These are phyloP conservation scores for Prionailurus bengalensis DNA, from an alignment of 2,113 vertebrate genomes.

Conservation along the genomic window DNA sequence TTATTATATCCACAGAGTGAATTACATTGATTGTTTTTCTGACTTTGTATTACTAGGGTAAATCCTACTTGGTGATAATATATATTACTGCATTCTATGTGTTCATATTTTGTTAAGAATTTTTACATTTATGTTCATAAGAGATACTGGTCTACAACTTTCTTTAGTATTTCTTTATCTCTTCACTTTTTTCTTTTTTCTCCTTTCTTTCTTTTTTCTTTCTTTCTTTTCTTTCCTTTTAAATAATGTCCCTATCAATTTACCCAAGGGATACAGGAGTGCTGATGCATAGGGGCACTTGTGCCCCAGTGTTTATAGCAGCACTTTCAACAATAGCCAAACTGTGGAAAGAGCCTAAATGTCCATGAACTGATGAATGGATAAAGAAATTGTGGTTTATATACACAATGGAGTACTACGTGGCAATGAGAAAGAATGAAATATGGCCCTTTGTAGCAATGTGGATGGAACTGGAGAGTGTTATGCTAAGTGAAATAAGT, in stretches of 20 bases:
- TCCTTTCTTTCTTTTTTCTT: background rate
- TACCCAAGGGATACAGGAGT: no score
- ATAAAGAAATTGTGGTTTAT: no score
- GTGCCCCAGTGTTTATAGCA: no score
- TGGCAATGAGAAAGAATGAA: no score
- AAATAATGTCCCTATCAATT: background rate
- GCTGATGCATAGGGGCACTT: no score
- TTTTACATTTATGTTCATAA: conserved; percentile 6
- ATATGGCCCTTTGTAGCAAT: no score
- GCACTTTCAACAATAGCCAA: no score
- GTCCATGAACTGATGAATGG: no score
- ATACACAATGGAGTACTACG: no score
- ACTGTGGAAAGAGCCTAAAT: no score
- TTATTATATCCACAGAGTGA: background rate
- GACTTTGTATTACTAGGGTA: background rate
- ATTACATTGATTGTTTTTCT: conserved; percentile 1
- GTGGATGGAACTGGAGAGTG: no score
- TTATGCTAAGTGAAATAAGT: no score
- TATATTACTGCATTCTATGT: background rate
- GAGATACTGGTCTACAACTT: background rate
- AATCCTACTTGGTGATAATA: background rate
- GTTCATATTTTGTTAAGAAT: background rate
- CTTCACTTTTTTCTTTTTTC: background rate
- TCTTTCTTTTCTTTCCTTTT: background rate
- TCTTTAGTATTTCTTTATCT: background rate